Conservation (phyloP, 1,140 invertebrate genomes). For the Tetragonula clypearis region DNA sequence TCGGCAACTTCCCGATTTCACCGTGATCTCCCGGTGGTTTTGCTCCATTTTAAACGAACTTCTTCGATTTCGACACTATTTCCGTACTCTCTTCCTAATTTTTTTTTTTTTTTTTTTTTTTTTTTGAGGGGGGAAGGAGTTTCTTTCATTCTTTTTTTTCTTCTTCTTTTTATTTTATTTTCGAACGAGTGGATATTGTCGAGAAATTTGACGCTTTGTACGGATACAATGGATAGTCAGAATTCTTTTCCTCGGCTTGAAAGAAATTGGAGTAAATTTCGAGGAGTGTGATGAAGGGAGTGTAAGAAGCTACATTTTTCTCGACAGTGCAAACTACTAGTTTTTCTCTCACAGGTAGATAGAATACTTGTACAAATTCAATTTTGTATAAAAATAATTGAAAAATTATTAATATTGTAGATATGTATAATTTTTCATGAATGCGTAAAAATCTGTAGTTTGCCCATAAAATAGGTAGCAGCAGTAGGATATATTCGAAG, state of each 20-base stretch:
- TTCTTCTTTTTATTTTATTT: background rate
- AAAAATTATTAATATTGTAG: no score
- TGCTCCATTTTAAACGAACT: background rate
- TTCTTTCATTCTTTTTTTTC: background rate
- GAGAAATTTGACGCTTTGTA: background rate
- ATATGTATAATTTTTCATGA: no score
- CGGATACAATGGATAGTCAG: background rate
- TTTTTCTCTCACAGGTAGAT: no score
- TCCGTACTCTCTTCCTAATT: no score
- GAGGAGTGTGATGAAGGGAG: background rate
- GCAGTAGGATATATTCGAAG: no score
- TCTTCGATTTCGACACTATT: background rate
- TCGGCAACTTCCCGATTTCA: conserved; percentile 15
- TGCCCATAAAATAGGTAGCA: no score
- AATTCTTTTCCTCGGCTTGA: background rate
- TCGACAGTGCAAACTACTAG: no score
- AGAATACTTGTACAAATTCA: no score
- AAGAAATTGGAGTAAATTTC: background rate
- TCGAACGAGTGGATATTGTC: background rate
- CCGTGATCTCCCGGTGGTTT: background rate
- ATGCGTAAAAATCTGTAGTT: no score
- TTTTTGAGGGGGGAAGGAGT: no score
- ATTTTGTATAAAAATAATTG: no score
- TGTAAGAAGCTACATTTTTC: background rate
- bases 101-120: background rate